These are phyloP conservation scores for Lagenorhynchus albirostris DNA, from an alignment of 2,113 vertebrate genomes.

Conservation along the genomic window DNA sequence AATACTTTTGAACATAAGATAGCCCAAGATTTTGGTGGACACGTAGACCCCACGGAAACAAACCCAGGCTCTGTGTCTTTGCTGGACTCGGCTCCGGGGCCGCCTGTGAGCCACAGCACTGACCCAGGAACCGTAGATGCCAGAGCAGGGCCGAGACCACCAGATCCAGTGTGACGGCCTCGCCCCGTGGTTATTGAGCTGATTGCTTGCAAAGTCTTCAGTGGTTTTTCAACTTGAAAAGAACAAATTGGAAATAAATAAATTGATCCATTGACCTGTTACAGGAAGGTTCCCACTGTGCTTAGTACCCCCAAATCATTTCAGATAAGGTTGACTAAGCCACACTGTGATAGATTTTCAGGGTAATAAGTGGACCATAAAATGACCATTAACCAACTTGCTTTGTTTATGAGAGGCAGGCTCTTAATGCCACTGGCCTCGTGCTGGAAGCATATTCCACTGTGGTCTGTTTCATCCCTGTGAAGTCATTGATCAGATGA, in stretches of 20 bases:
- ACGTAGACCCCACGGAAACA: background rate
- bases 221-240: slow-evolving; percentile 60
- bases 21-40: background rate
- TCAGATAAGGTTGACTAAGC: background rate
- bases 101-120: background rate
- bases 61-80: background rate
- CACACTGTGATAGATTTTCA: background rate
- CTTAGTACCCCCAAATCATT: background rate
- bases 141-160: background rate
- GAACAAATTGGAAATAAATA: slow-evolving; percentile 68
- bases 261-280: slow-evolving; percentile 58
- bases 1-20: background rate
- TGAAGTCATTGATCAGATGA: slow-evolving; percentile 65
- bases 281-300: slow-evolving; percentile 39
- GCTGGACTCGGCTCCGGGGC: background rate
- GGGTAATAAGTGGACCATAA: background rate
- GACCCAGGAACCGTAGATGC: background rate
- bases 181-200: background rate
- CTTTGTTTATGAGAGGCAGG: slow-evolving; percentile 7
- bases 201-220: slow-evolving; percentile 21
- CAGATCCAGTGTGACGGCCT: background rate
- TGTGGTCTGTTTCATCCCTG: background rate
- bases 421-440: slow-evolving; percentile 11
- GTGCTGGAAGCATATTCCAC: background rate
- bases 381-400: slow-evolving; percentile 7